Percentiles rank a stretch among this genome's conserved stretches.
Conservation (phyloP, 2,888 invertebrate genomes). For the Drosophila imparisetae region DNA sequence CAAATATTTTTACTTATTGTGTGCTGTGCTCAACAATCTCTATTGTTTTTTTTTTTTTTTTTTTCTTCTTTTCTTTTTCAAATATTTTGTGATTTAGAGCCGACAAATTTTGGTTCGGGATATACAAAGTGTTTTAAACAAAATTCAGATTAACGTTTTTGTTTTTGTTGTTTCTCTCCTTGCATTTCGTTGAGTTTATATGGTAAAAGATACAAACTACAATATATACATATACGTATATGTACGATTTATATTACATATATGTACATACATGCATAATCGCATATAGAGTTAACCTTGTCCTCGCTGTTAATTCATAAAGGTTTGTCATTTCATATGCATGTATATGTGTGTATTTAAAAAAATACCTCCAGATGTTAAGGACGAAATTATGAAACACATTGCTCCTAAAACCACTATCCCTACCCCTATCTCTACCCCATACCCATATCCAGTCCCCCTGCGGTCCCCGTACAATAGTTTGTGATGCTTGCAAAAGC, state of each 20-base stretch:
- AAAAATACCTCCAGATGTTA: conserved; percentile 54
- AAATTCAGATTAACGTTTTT: conserved; percentile 35
- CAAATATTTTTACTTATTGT: conserved; percentile 39
- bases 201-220: conserved; percentile 45
- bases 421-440: conserved; percentile 4
- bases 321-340: conserved; percentile 17
- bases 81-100: conserved; percentile 10
- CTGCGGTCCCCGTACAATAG: conserved; percentile 46
- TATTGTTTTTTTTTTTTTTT: conserved; percentile 31
- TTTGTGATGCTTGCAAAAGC: conserved; percentile 74
- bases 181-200: conserved; percentile 43
- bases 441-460: conserved; percentile 11
- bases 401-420: conserved; percentile 25
- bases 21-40: conserved; percentile 53
- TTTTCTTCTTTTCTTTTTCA: conserved; percentile 12
- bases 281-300: conserved; percentile 26
- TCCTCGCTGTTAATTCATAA: conserved; percentile 32
- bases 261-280: conserved; percentile 24
- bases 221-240: conserved; percentile 27
- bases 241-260: conserved; percentile 22
- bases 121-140: conserved; percentile 36
- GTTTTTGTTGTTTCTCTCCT: conserved; percentile 8
- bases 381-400: conserved; percentile 64
- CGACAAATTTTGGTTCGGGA: conserved; percentile 35
- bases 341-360: conserved; percentile 33